Evolutionary conservation across 2,113 vertebrate species (phyloP).

Genomic region (Colinus virginianus): DNA sequence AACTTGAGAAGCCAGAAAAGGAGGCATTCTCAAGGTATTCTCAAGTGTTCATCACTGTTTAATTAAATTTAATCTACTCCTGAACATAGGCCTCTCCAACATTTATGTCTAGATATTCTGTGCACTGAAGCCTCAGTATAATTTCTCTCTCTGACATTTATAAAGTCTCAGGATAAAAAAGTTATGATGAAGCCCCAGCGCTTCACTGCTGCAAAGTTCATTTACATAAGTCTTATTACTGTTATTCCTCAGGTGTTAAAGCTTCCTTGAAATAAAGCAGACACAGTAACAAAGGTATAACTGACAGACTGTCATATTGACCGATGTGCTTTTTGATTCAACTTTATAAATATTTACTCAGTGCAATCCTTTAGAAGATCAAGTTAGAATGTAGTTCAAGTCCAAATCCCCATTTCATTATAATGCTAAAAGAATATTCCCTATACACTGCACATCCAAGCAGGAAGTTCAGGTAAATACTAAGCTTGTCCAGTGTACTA

Average conservation of each 20-base stretch:
- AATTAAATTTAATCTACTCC: background rate
- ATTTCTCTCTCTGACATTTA: background rate
- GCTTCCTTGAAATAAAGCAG: conserved; percentile 20
- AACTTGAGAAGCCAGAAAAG: background rate
- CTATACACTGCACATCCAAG: background rate
- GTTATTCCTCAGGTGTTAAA: background rate
- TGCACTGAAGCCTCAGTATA: background rate
- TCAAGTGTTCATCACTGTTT: background rate
- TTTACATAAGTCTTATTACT: background rate
- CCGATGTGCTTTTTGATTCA: conserved; percentile 5
- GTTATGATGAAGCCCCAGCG: background rate
- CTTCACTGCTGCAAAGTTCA: background rate
- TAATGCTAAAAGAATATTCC: background rate
- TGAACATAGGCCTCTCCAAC: background rate
- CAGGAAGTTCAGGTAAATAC: background rate
- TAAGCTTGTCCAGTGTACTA: background rate
- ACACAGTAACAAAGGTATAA: background rate
- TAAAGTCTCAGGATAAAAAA: background rate
- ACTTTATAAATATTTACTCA: conserved; percentile 52
- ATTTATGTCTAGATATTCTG: background rate
- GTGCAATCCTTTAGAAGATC: conserved; percentile 3
- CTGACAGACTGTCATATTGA: conserved; percentile 1
- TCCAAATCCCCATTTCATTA: conserved; percentile 15
- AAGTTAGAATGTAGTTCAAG: conserved; percentile 13
- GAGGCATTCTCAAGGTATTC: background rate